Percentiles rank a stretch among this genome's conserved stretches.
Evolutionary conservation across 1,140 invertebrate species (phyloP).

Genomic region (Sinonovacula constricta): DNA sequence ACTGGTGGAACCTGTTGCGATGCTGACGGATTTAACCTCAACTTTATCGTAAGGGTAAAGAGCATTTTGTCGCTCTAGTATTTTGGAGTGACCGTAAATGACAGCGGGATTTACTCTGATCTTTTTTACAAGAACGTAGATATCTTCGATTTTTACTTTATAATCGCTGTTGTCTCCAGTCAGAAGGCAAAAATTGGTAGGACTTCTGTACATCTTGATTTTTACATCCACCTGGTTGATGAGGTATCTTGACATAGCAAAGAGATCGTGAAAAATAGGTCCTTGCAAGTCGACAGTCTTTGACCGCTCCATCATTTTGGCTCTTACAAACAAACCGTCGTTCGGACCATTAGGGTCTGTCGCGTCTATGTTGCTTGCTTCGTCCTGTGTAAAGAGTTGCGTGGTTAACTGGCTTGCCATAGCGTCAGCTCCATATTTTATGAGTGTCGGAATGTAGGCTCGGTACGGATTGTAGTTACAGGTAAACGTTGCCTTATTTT

Average conservation of each 20-base stretch:
- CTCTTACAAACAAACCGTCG: constrained; percentile 12
- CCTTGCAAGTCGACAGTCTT: constrained; percentile 1
- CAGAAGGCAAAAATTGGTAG: not conserved
- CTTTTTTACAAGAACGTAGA: constrained; percentile 16
- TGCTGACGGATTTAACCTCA: not conserved
- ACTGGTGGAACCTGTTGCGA: not conserved
- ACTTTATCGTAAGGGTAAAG: constrained; percentile 9
- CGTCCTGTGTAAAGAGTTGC: constrained; percentile 20
- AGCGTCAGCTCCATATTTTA: constrained; percentile 7
- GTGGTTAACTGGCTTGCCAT: constrained; percentile 1
- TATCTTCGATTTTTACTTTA: constrained; percentile 18
- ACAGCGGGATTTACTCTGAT: constrained; percentile 21
- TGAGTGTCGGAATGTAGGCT: constrained; percentile 7
- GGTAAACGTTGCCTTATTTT: constrained; percentile 16
- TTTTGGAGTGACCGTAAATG: constrained; percentile 23
- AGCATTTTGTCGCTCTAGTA: constrained; percentile 17
- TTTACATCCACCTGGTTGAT: constrained; percentile 24
- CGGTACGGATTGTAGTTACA: constrained; percentile 37
- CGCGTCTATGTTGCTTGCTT: not conserved
- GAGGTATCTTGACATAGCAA: constrained; percentile 19
- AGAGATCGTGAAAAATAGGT: constrained; percentile 27
- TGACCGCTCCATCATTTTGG: not conserved
- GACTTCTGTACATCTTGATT: constrained; percentile 20
- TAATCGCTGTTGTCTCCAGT: constrained; percentile 3
- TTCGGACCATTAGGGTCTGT: constrained; percentile 7